Evolutionary conservation across 2,797 vertebrate genomes (phyloP).

Genomic region (Agapornis canus): DNA sequence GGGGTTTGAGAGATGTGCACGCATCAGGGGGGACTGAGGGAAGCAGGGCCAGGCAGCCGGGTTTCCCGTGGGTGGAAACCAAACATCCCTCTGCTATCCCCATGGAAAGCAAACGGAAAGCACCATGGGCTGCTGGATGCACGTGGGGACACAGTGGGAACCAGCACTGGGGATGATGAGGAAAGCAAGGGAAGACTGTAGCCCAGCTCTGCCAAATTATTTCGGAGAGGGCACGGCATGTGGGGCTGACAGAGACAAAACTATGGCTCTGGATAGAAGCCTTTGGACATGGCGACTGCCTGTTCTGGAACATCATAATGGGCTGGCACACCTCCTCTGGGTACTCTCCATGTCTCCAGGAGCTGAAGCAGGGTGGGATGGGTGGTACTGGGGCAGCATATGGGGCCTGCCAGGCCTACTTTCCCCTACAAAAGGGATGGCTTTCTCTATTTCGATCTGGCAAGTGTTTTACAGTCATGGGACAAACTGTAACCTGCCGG

Average conservation of each 20-base stretch:
- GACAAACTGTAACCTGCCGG: background rate
- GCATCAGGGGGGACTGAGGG: background rate
- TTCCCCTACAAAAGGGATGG: rapidly evolving
- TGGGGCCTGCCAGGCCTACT: rapidly evolving
- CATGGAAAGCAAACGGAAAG: background rate
- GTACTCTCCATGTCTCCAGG: rapidly evolving
- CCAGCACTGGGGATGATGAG: background rate
- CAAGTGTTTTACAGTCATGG: background rate
- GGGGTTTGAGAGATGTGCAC: background rate
- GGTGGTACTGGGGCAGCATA: background rate
- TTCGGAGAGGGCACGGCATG: rapidly evolving
- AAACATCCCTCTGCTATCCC: background rate
- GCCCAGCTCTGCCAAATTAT: background rate
- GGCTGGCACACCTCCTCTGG: rapidly evolving
- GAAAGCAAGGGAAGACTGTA: rapidly evolving
- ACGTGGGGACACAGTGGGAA: rapidly evolving
- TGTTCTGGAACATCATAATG: rapidly evolving
- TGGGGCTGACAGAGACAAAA: background rate
- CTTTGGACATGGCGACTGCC: background rate
- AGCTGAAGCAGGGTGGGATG: rapidly evolving
- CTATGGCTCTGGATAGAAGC: background rate
- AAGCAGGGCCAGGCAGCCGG: background rate
- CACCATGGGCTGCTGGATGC: background rate
- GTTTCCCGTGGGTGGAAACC: rapidly evolving
- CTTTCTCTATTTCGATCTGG: background rate